Evolutionary conservation across 2,888 invertebrate species (phyloP).

Genomic region (Quadriops clusia): DNA sequence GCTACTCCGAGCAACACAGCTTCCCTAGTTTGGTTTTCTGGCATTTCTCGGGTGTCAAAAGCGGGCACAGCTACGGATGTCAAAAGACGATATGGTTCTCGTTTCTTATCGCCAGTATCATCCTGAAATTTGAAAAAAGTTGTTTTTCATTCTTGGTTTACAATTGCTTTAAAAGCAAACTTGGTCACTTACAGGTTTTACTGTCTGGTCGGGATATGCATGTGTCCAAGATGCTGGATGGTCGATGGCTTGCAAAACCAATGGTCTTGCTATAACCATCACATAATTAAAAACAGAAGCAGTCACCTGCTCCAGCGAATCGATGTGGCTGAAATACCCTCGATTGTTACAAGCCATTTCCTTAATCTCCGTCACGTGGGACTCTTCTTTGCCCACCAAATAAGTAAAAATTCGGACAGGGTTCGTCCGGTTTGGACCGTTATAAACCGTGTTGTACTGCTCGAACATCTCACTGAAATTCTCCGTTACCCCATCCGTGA

Average conservation of each 20-base stretch:
- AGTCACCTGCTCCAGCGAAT: constrained; percentile 88
- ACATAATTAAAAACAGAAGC: constrained; percentile 95
- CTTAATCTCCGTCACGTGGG: constrained; percentile 76
- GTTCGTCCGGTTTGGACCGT: constrained; percentile 54
- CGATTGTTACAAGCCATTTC: constrained; percentile 94
- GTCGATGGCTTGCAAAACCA: constrained; percentile 59
- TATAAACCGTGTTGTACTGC: constrained; percentile 62
- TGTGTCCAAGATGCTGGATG: constrained; percentile 93
- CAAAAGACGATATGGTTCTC: constrained; percentile 54
- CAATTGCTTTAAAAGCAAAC: too few relatives aligned
- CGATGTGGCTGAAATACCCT: constrained; percentile 91
- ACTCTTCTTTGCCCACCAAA: constrained; percentile 86
- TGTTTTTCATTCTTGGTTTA: constrained; percentile 18
- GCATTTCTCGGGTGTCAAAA: constrained; percentile 61
- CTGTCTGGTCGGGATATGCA: constrained; percentile 61
- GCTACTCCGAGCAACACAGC: constrained; percentile 88
- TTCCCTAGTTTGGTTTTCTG: constrained; percentile 43
- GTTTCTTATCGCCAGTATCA: constrained; percentile 15
- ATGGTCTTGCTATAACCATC: constrained; percentile 78
- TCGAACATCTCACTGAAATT: constrained; percentile 78
- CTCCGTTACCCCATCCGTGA: constrained; percentile 89
- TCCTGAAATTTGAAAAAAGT: constrained; percentile 9
- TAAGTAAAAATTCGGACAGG: constrained; percentile 93
- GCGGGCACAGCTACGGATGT: constrained; percentile 90
- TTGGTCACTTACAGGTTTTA: constrained; percentile 4